A percentile compares a stretch with the other conserved stretches of the same genome.
phyloP scores from a whole-genome alignment of 2,888 invertebrate genomes.

The Drosophila mimetica region DNA sequence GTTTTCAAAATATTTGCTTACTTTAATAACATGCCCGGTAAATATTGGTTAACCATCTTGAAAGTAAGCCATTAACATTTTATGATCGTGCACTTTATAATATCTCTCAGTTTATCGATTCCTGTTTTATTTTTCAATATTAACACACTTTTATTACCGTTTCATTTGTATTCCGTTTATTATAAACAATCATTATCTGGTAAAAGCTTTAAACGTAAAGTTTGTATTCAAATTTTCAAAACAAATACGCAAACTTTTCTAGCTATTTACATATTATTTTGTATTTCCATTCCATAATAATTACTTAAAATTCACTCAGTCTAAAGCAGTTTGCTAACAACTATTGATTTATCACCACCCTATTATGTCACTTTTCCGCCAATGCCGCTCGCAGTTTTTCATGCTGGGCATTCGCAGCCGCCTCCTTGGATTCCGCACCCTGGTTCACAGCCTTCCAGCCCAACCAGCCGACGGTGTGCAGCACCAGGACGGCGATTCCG shows the following conservation, averaged over 20 bases:
- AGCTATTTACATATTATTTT: not conserved
- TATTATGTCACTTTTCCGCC: conserved; percentile 23
- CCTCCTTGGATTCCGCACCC: conserved; percentile 20
- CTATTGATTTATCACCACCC: not conserved
- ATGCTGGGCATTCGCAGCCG: conserved; percentile 45
- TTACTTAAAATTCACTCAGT: conserved; percentile 11
- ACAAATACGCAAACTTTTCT: not conserved
- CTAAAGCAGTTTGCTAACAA: not conserved
- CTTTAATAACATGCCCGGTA: not conserved
- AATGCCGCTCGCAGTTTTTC: conserved; percentile 55
- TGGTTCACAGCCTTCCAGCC: conserved; percentile 62
- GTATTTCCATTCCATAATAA: not conserved
- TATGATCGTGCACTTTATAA: not conserved
- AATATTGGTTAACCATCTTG: conserved; percentile 1
- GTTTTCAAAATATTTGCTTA: not conserved
- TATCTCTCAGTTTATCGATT: not conserved
- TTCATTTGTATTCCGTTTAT: not conserved
- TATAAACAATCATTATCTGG: not conserved
- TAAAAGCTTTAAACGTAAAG: conserved; percentile 5
- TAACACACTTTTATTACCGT: not conserved
- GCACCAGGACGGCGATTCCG: conserved; percentile 66
- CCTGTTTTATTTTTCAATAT: not conserved
- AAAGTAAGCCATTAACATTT: too few species aligned
- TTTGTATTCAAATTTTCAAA: not conserved
- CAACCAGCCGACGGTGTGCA: conserved; percentile 65